Evolutionary conservation across 2,888 invertebrate species (phyloP), one percentile per base, ranked within the genome.

Genomic region (Hirtodrosophila trivittata): DNA sequence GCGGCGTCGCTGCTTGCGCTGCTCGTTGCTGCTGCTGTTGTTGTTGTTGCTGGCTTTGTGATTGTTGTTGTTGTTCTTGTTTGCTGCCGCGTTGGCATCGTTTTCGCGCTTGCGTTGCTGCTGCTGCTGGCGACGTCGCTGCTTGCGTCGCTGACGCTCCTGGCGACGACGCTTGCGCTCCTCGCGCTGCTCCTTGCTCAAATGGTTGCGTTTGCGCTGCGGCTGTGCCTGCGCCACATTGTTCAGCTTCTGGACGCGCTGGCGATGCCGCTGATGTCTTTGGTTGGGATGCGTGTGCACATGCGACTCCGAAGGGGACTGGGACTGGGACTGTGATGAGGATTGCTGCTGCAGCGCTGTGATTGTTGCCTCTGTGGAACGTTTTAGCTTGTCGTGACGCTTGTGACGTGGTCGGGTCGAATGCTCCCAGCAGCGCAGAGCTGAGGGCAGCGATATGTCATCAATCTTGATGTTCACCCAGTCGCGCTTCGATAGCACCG

Each of bases 391-490:
- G 28, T 89, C 82, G 37, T 87, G 81, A 1, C 84, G 80, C 56
- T 78, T 81, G 52, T 86, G 82, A 0, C 89, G 90, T 21, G 91
- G 82, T 0, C 89, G 90, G 30, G 92, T 89, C 0, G 92, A 92
- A 58, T 93, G 93, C 89, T 97, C 97, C 98, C 98, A 98, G 89
- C 97, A 97, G 52, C 94, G 93, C 18, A 98, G 91, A 1, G 97
- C 97, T 66, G 95, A 94, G 0, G 97, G 95, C 59, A 98, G 91
- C 9, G 96, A 94, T 38, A 97, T 94, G 37, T 95, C 96, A 70
- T 97, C 96, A 56, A 97, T 95, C 88, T 95, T 95, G 14, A 98
- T 94, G 64, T 94, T 92, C 66, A 95, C 93, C 98, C 98, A 98
- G 87, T 97, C 96, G 3, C 95, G 93, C 80, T 96, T 95, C 1